Conservation (phyloP, 2,113 vertebrate species). For the Corythornis vintsioides region DNA sequence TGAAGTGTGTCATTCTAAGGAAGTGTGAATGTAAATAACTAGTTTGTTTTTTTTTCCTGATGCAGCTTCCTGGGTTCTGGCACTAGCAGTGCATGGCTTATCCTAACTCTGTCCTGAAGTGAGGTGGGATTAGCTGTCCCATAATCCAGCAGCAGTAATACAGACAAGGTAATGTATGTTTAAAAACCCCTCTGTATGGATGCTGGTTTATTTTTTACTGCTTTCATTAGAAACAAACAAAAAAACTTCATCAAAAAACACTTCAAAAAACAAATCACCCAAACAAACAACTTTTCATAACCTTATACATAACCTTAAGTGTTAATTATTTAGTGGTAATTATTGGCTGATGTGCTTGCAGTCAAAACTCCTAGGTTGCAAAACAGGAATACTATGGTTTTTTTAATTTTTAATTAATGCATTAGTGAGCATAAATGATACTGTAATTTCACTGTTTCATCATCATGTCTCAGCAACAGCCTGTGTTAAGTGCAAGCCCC, state of each 20-base stretch:
- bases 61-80: constrained; percentile 19
- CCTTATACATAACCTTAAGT: background rate
- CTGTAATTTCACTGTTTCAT: background rate
- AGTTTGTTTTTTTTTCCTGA: background rate
- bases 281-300: background rate
- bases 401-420: background rate
- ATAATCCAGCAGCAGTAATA: background rate
- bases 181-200: background rate
- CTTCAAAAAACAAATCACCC: background rate
- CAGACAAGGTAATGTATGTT: background rate
- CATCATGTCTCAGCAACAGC: background rate
- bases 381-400: background rate
- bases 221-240: background rate
- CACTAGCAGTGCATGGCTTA: constrained; percentile 45
- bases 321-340: background rate
- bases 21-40: background rate
- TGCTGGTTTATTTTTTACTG: background rate
- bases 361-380: background rate
- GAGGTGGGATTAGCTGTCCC: constrained; percentile 3
- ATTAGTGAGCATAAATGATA: background rate
- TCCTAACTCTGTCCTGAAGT: constrained; percentile 23
- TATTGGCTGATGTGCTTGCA: background rate
- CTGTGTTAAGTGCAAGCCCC: background rate
- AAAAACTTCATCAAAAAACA: background rate
- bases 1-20: background rate